phyloP scores from a whole-genome alignment of 2,113 vertebrate genomes.

The Noturus placidus region DNA sequence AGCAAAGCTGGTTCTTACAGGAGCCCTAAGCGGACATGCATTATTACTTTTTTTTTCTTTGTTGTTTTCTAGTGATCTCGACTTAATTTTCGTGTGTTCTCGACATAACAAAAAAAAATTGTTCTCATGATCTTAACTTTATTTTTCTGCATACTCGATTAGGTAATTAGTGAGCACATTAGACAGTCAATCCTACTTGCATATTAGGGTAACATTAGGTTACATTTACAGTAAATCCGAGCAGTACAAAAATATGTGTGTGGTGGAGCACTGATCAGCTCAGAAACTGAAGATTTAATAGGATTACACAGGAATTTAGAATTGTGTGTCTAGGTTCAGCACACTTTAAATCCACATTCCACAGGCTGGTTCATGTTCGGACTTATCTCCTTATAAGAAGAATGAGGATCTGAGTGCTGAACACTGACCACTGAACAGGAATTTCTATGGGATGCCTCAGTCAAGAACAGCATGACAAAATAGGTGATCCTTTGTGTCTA shows the following conservation, averaged over 20 bases:
- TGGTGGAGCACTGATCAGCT: background rate
- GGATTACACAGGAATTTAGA: slow-evolving; percentile 44
- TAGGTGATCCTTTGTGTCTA: background rate
- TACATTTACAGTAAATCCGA: background rate
- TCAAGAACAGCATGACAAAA: background rate
- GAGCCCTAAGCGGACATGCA: too few relatives aligned
- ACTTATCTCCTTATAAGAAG: slow-evolving; percentile 25
- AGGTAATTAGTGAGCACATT: background rate
- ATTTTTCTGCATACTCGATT: too few relatives aligned
- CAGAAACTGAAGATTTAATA: slow-evolving; percentile 37
- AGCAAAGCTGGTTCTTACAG: background rate
- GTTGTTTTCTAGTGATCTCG: too few relatives aligned
- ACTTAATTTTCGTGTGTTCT: too few relatives aligned
- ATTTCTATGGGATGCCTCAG: background rate
- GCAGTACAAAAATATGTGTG: background rate
- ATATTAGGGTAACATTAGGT: background rate
- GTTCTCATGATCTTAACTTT: too few relatives aligned
- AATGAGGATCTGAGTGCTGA: background rate
- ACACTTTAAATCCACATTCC: slow-evolving; percentile 67
- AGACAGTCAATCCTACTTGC: background rate
- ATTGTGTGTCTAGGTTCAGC: slow-evolving; percentile 62
- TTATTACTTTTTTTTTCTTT: too few relatives aligned
- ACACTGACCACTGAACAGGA: background rate
- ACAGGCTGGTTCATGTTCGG: slow-evolving; percentile 46
- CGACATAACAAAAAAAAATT: too few relatives aligned